Evolutionary conservation across 2,113 vertebrate genomes (phyloP).

Genomic region (Micronisus gabar): DNA sequence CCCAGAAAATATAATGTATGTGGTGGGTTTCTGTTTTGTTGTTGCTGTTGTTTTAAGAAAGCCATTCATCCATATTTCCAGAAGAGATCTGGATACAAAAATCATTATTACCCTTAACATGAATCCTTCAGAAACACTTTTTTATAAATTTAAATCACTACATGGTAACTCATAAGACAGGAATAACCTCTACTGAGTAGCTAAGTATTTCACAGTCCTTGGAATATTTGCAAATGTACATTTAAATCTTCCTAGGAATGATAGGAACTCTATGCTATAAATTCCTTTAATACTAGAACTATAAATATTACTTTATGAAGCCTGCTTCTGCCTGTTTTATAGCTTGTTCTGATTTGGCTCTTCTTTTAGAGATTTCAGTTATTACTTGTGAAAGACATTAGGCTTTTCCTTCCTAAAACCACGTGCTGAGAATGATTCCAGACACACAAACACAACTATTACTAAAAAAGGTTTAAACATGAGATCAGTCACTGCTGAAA

Average conservation of each 20-base stretch:
- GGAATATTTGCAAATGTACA: constrained; percentile 22
- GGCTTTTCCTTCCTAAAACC: not conserved
- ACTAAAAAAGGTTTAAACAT: not conserved
- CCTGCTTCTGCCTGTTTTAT: constrained; percentile 26
- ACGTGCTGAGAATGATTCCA: not conserved
- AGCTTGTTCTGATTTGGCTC: not conserved
- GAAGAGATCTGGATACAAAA: not conserved
- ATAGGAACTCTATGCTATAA: not conserved
- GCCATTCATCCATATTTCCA: not conserved
- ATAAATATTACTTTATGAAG: constrained; percentile 27
- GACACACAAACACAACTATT: not conserved
- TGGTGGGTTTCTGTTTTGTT: not conserved
- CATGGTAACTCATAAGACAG: not conserved
- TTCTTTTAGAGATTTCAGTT: constrained; percentile 27
- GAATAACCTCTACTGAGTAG: not conserved
- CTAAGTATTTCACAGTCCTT: not conserved
- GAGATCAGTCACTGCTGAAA: not conserved
- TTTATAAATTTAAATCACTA: not conserved
- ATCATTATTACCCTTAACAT: not conserved
- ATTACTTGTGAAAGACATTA: constrained; percentile 13
- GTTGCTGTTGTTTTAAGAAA: not conserved
- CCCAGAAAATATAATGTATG: not conserved
- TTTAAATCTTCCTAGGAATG: constrained; percentile 15
- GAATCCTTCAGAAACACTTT: not conserved
- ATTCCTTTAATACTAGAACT: not conserved